These are phyloP conservation scores for Spermophilus dauricus DNA, from an alignment of 2,113 vertebrate species.

Conservation along the genomic window DNA sequence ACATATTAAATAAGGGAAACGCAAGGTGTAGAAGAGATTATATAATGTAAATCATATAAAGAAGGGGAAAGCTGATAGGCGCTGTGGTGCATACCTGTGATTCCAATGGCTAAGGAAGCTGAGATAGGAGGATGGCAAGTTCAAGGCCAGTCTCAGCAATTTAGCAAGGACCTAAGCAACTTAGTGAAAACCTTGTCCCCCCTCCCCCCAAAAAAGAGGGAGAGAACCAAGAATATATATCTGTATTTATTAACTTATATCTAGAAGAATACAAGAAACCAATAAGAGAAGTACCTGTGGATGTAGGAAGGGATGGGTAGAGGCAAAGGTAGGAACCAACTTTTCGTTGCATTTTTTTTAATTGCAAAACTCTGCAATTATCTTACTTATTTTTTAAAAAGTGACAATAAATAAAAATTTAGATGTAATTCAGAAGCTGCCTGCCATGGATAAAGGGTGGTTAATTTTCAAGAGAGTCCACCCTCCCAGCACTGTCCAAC, in stretches of 20 bases:
- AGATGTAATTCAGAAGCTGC: not conserved
- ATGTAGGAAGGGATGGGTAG: not conserved
- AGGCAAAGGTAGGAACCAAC: not conserved
- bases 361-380: not conserved
- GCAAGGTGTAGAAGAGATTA: not conserved
- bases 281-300: not conserved
- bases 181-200: too few species aligned
- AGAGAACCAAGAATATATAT: too few species aligned
- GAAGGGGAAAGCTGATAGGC: not conserved
- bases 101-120: too few species aligned
- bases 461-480: not conserved
- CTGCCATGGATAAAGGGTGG: not conserved
- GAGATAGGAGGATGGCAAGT: too few species aligned
- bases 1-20: not conserved
- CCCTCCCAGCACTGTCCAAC: not conserved
- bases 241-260: not conserved
- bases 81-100: too few species aligned
- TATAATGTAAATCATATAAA: not conserved
- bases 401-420: not conserved
- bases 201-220: too few species aligned
- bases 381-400: slow-evolving; percentile 2
- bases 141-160: too few species aligned
- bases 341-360: not conserved
- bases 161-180: too few species aligned
- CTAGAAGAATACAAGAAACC: not conserved